phyloP scores from a whole-genome alignment of 2,797 vertebrate species.

The Crax fasciolata region DNA sequence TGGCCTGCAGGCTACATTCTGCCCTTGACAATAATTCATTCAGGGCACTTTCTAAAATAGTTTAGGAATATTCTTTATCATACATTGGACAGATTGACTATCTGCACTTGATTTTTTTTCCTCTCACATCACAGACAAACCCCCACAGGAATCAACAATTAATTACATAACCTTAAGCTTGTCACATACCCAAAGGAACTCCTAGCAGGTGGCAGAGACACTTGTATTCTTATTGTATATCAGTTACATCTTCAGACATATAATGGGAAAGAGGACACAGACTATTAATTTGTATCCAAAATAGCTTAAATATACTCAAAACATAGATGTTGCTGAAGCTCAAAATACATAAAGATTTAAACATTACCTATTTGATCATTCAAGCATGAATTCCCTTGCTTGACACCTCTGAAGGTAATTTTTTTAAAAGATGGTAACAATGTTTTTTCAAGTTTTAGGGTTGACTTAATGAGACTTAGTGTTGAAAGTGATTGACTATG shows the following conservation, averaged over 20 bases:
- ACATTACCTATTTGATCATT: not conserved
- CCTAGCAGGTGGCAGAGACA: not conserved
- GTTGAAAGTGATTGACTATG: not conserved
- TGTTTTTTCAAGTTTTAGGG: not conserved
- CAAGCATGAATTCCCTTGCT: not conserved
- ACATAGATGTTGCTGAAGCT: not conserved
- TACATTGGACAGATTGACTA: not conserved
- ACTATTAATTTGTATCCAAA: not conserved
- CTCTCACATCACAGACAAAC: not conserved
- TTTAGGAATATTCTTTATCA: not conserved
- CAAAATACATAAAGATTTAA: not conserved
- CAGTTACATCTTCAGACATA: not conserved
- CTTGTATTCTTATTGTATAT: not conserved
- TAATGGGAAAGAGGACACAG: not conserved
- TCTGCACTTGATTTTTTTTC: not conserved
- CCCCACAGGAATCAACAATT: not conserved
- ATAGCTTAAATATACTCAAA: not conserved
- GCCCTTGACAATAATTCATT: not conserved
- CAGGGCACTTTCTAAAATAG: not conserved
- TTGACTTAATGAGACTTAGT: not conserved
- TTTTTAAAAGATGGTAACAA: not conserved
- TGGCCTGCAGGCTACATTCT: not conserved
- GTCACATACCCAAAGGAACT: not conserved
- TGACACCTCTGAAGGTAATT: not conserved
- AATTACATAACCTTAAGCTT: not conserved